phyloP scores from a whole-genome alignment of 2,888 invertebrate genomes.

The Microctonus brassicae region DNA sequence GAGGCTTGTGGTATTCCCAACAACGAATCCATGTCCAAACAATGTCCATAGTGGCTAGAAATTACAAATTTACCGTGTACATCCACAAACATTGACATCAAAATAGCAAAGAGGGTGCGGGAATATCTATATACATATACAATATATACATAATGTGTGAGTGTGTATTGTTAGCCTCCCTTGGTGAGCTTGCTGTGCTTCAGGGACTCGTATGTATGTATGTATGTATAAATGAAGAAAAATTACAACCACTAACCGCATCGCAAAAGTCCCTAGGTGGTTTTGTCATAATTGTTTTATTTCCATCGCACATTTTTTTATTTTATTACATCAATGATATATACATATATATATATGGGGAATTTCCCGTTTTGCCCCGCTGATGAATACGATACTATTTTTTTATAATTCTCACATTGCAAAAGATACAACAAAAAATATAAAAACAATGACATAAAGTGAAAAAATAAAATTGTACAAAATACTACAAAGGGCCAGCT shows the following conservation, averaged over 20 bases:
- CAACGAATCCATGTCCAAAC: slow-evolving; percentile 32
- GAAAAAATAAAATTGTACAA: slow-evolving; percentile 37
- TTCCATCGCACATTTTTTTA: slow-evolving; percentile 2
- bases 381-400: too few species aligned
- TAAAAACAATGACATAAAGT: background rate
- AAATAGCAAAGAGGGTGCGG: slow-evolving; percentile 18
- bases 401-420: background rate
- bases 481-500: slow-evolving; percentile 33
- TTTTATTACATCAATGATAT: slow-evolving; percentile 18
- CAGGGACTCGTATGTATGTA: slow-evolving; percentile 3
- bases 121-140: too few species aligned
- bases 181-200: background rate
- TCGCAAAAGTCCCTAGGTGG: slow-evolving; percentile 17
- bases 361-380: too few species aligned
- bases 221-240: slow-evolving; percentile 17
- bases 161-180: background rate
- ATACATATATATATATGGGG: background rate
- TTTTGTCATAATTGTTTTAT: slow-evolving; percentile 21
- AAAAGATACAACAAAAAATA: background rate
- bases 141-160: too few species aligned
- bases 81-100: slow-evolving; percentile 33
- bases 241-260: slow-evolving; percentile 12
- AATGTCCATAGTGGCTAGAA: slow-evolving; percentile 29
- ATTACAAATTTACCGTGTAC: slow-evolving; percentile 42
- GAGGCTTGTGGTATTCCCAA: slow-evolving; percentile 44